phyloP scores from a whole-genome alignment of 2,888 invertebrate species.

The Papilio demoleus region DNA sequence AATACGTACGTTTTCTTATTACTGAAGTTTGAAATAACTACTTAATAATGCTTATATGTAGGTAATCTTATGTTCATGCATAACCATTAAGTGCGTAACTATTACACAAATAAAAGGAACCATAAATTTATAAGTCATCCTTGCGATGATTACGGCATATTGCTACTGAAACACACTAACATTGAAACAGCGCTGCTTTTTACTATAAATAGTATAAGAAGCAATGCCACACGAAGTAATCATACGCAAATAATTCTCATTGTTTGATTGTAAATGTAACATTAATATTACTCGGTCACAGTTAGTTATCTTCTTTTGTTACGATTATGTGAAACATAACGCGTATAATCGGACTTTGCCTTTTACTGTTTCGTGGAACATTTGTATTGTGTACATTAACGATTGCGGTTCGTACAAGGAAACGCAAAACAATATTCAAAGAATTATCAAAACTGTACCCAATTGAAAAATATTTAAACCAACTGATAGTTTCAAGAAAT shows the following conservation, averaged over 20 bases:
- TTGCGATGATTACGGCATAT: neutral
- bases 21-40: too few relatives aligned
- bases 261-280: neutral
- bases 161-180: neutral
- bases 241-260: constrained; percentile 14
- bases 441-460: neutral
- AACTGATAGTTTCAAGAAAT: neutral
- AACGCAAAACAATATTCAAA: neutral
- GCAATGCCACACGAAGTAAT: constrained; percentile 10
- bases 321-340: constrained; percentile 8
- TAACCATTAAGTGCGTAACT: too few relatives aligned
- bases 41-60: too few relatives aligned
- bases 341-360: constrained; percentile 26
- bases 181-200: neutral
- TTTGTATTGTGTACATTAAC: constrained; percentile 5
- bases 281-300: neutral
- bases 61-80: too few relatives aligned
- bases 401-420: neutral
- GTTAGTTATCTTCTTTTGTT: neutral
- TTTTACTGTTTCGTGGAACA: constrained; percentile 22
- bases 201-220: constrained; percentile 14
- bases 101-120: neutral
- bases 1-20: too few relatives aligned
- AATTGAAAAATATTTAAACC: neutral
- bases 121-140: neutral